These are phyloP conservation scores for Micropoecilia bifurca DNA, from an alignment of 2,797 vertebrate species.

Conservation along the genomic window DNA sequence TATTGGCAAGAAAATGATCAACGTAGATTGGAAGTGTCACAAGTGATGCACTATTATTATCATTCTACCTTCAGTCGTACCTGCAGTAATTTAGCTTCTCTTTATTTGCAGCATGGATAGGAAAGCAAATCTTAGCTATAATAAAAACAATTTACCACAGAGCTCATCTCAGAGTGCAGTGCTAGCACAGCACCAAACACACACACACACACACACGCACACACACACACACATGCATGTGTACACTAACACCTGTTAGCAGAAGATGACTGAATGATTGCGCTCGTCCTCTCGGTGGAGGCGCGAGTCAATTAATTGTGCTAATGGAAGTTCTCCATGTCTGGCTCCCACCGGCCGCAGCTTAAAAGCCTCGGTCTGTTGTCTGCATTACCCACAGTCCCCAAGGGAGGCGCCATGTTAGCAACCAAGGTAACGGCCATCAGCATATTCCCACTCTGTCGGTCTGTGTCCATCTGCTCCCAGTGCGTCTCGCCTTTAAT, in stretches of 20 bases:
- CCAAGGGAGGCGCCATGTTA: slow-evolving; percentile 26
- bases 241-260: not conserved
- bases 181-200: not conserved
- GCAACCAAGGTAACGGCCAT: slow-evolving; percentile 38
- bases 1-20: slow-evolving; percentile 6
- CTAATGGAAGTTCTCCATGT: slow-evolving; percentile 60
- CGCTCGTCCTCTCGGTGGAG: slow-evolving; percentile 13
- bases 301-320: slow-evolving; percentile 42
- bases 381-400: slow-evolving; percentile 49
- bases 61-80: not conserved
- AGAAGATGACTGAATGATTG: not conserved
- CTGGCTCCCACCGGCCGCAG: slow-evolving; percentile 49
- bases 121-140: slow-evolving; percentile 52
- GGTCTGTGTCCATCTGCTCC: slow-evolving; percentile 17
- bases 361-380: slow-evolving; percentile 47
- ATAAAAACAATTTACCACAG: slow-evolving; percentile 60
- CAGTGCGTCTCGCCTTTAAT: slow-evolving; percentile 19
- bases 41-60: not conserved
- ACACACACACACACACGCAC: slow-evolving; percentile 6
- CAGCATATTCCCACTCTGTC: not conserved
- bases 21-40: slow-evolving; percentile 18
- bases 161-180: slow-evolving; percentile 38
- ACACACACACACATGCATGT: not conserved
- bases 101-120: slow-evolving; percentile 48
- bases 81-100: slow-evolving; percentile 9